Evolutionary conservation across 2,888 invertebrate genomes (phyloP).

Genomic region (Lithophane ornitopus): DNA sequence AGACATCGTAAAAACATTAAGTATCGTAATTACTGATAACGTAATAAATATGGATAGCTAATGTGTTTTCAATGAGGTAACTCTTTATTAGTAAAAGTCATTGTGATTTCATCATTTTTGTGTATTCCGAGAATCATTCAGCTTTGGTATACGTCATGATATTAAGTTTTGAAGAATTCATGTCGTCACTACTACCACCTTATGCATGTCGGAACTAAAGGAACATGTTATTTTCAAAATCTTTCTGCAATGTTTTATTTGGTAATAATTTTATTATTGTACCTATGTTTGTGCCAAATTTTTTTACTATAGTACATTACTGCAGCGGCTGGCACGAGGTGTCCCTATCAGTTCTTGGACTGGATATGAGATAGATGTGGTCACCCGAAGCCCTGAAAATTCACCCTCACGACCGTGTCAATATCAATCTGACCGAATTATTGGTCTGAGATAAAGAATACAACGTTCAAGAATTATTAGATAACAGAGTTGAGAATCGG

Average conservation of each 20-base stretch:
- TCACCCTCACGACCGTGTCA: too few species aligned
- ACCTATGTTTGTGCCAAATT: too few species aligned
- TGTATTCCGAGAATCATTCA: background rate
- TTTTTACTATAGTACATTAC: too few species aligned
- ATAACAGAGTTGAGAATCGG: too few species aligned
- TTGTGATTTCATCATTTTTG: background rate
- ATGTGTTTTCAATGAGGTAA: slow-evolving; percentile 20
- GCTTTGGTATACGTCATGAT: background rate
- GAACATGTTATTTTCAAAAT: background rate
- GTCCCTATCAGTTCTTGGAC: too few species aligned
- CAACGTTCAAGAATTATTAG: too few species aligned
- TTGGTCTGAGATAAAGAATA: too few species aligned
- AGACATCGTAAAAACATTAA: slow-evolving; percentile 25
- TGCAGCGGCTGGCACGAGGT: too few species aligned
- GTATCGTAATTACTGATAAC: slow-evolving; percentile 41
- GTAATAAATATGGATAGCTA: slow-evolving; percentile 18
- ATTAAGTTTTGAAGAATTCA: background rate
- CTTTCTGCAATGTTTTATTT: background rate
- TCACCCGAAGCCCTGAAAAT: too few species aligned
- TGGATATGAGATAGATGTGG: too few species aligned
- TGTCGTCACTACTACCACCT: background rate
- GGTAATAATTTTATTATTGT: too few species aligned
- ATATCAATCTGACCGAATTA: too few species aligned
- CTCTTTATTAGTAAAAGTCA: background rate
- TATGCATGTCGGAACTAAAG: background rate